These are phyloP conservation scores for Agonopterix arenella DNA, from an alignment of 2,888 invertebrate genomes.

Conservation along the genomic window DNA sequence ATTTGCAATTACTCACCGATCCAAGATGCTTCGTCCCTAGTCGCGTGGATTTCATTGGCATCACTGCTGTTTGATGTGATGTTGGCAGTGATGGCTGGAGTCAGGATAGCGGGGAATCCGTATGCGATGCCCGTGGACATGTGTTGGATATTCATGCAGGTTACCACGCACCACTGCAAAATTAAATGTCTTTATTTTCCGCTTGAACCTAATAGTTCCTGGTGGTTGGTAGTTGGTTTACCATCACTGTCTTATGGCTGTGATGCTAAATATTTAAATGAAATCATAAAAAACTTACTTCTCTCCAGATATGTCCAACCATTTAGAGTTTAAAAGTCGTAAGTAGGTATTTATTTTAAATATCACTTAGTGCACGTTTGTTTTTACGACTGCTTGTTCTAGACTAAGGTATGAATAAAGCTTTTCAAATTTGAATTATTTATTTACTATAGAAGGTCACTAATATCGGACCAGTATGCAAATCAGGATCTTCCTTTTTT, in stretches of 20 bases:
- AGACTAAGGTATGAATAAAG: too few relatives aligned
- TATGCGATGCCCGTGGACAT: slow-evolving; percentile 15
- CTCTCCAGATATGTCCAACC: background rate
- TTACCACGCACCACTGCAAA: background rate
- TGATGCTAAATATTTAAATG: background rate
- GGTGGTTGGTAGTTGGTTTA: too few relatives aligned
- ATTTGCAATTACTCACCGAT: slow-evolving; percentile 4
- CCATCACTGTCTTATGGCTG: too few relatives aligned
- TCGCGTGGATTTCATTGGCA: slow-evolving; percentile 4
- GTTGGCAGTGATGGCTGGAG: slow-evolving; percentile 1
- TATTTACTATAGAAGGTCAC: too few relatives aligned
- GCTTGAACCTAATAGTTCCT: too few relatives aligned
- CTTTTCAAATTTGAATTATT: too few relatives aligned
- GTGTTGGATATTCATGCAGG: slow-evolving; percentile 9
- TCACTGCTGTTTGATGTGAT: slow-evolving; percentile 1
- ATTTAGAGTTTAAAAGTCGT: background rate
- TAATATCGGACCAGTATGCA: too few relatives aligned
- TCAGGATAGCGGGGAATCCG: slow-evolving; percentile 8
- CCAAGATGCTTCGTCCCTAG: slow-evolving; percentile 8
- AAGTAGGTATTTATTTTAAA: too few relatives aligned
- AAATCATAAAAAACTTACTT: background rate
- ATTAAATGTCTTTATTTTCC: background rate
- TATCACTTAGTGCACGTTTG: too few relatives aligned
- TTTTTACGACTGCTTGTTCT: too few relatives aligned
- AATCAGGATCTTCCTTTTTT: too few relatives aligned